Conservation (phyloP, 2,888 invertebrate genomes). For the Nebria brevicollis region DNA sequence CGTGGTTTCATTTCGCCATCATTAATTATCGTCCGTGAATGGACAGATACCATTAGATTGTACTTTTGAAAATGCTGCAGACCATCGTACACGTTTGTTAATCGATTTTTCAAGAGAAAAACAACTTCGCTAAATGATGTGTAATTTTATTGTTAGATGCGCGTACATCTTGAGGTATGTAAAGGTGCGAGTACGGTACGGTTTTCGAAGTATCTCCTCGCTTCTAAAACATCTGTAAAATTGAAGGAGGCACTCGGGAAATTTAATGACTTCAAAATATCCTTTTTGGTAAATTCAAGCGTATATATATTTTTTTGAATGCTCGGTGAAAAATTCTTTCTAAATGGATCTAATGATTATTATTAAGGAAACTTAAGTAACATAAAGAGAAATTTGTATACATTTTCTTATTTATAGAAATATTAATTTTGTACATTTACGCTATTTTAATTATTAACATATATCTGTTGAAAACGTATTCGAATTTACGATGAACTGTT, state of each 20-base stretch:
- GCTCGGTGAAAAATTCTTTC: no score
- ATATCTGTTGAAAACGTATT: no score
- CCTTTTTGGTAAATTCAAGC: neutral
- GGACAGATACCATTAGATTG: constrained; percentile 30
- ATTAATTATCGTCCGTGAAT: constrained; percentile 25
- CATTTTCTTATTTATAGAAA: no score
- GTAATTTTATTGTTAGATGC: neutral
- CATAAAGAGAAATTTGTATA: no score
- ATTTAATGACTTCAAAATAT: neutral
- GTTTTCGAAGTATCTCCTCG: neutral
- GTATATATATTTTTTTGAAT: neutral
- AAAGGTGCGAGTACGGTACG: neutral
- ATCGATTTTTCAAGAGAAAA: constrained; percentile 32
- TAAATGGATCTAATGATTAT: no score
- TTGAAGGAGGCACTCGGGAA: neutral
- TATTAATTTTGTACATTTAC: no score
- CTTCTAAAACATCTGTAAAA: neutral
- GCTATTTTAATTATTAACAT: no score
- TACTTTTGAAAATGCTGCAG: constrained; percentile 22
- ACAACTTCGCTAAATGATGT: constrained; percentile 30
- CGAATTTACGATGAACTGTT: neutral
- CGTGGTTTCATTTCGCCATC: constrained; percentile 10
- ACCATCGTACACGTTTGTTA: constrained; percentile 36
- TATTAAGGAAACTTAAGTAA: no score
- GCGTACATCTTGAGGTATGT: no score